Conservation (phyloP, 2,888 invertebrate genomes). For the Agonopterix arenella region DNA sequence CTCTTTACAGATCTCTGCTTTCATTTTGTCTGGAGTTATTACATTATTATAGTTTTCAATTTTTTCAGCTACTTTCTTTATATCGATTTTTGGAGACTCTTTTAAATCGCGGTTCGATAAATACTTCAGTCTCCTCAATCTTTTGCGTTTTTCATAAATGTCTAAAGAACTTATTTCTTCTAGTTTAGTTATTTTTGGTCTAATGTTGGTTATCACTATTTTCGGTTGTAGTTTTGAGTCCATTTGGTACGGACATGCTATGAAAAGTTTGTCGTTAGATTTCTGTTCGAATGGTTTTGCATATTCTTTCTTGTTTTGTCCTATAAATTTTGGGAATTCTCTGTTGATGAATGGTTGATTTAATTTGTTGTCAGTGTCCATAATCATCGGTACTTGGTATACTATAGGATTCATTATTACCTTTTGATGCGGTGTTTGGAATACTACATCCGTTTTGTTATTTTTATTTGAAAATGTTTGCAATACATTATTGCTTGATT, state of each 20-base stretch:
- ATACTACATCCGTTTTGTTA: constrained; percentile 43
- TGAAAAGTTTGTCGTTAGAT: constrained; percentile 49
- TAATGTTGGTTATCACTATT: constrained; percentile 54
- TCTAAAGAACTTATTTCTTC: constrained; percentile 69
- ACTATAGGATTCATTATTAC: constrained; percentile 56
- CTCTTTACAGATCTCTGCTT: constrained; percentile 56
- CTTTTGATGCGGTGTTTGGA: constrained; percentile 48
- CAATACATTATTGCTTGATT: constrained; percentile 44
- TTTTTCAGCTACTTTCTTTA: constrained; percentile 30
- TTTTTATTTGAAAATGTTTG: constrained; percentile 30
- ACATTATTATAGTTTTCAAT: constrained; percentile 34
- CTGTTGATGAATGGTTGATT: constrained; percentile 35
- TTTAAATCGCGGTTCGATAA: constrained; percentile 40
- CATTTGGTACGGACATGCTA: constrained; percentile 59
- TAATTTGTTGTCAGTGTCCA: constrained; percentile 45
- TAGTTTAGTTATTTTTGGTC: constrained; percentile 37
- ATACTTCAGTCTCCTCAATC: constrained; percentile 58
- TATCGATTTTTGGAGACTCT: constrained; percentile 28
- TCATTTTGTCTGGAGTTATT: constrained; percentile 60
- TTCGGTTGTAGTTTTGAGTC: constrained; percentile 57
- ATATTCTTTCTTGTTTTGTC: constrained; percentile 34
- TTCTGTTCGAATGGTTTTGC: constrained; percentile 41
- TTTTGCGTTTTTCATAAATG: constrained; percentile 71
- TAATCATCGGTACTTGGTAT: constrained; percentile 59
- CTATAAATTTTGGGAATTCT: constrained; percentile 35